Evolutionary conservation across 2,888 invertebrate species (phyloP), one percentile per base, ranked within the genome.

Genomic region (Drosophila austrosaltans): DNA sequence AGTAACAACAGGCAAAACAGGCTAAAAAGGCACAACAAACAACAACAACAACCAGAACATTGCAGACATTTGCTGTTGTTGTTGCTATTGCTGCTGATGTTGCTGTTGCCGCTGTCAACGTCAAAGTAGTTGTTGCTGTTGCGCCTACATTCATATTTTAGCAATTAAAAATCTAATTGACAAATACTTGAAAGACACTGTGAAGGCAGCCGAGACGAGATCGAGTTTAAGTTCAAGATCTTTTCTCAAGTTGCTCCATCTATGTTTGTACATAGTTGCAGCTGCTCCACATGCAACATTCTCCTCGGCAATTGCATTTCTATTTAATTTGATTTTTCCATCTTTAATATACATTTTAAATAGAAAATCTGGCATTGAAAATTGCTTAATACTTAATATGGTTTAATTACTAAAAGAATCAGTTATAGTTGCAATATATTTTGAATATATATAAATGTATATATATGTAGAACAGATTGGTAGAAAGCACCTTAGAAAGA

Each of bases 101-200:
- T 64, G 48, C 44, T 56, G 42, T 32, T 61, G 36, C 32, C 28
- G 36, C 7, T 66, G 75, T 67, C 66, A 66, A 66, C 42, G 64
- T 64, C 64, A 42, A 58, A 40, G 59, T 40, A 16, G 63, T 40
- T 39, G 58, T 28, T 54, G 53, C 62, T 79, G 72, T 78, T 79
- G 84, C 88, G 87, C 82, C 87, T 81, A 88, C 89, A 86, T 86
- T 86, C 89, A 86, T 87, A 86, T 86, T 88, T 88, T 82, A 88
- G 89, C 86, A 86, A 86, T 86, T 86, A 88, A 87, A 86, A 88
- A 87, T 88, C 85, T 85, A 85, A 85, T 88, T 85, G 85, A 85
- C 88, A 85, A 85, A 88, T 85, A 88, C 88, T 86, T 83, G 80
- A 81, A 76, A 78, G 84, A 77, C 88, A 81, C 77, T 78, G 84